phyloP scores from a whole-genome alignment of 2,797 vertebrate genomes.

The Mormyrops boulengeri region DNA sequence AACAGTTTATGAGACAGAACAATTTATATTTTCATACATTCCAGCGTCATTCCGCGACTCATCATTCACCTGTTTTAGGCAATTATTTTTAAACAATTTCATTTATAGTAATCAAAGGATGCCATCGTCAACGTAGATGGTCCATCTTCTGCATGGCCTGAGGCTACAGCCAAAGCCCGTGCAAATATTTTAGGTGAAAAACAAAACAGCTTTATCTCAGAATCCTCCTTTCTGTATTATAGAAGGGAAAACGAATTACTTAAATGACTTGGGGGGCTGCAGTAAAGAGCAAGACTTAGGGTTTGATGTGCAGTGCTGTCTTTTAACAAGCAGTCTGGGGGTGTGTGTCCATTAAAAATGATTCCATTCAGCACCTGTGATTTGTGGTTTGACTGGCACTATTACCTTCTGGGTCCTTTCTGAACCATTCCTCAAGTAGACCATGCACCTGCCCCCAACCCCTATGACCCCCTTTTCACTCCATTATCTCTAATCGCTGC shows the following conservation, averaged over 20 bases:
- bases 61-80: background rate
- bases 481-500: conserved; percentile 64
- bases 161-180: background rate
- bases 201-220: conserved; percentile 33
- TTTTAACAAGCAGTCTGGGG: conserved; percentile 37
- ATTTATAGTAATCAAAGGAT: background rate
- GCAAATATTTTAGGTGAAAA: background rate
- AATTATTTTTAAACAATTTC: background rate
- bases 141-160: background rate
- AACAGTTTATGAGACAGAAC: background rate
- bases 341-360: conserved; percentile 51
- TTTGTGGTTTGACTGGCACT: conserved; percentile 41
- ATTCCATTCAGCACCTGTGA: conserved; percentile 10
- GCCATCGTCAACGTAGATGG: background rate
- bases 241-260: conserved; percentile 49
- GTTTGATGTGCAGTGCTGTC: background rate
- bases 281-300: background rate
- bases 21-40: background rate
- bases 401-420: conserved; percentile 50
- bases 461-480: conserved; percentile 34
- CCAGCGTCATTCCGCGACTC: background rate
- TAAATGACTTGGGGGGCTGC: conserved; percentile 32
- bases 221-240: conserved; percentile 44
- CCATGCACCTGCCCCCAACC: conserved; percentile 61
- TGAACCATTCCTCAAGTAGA: conserved; percentile 50